Conservation (phyloP, 2,113 vertebrate species). For the Mormyrus iriodes region DNA sequence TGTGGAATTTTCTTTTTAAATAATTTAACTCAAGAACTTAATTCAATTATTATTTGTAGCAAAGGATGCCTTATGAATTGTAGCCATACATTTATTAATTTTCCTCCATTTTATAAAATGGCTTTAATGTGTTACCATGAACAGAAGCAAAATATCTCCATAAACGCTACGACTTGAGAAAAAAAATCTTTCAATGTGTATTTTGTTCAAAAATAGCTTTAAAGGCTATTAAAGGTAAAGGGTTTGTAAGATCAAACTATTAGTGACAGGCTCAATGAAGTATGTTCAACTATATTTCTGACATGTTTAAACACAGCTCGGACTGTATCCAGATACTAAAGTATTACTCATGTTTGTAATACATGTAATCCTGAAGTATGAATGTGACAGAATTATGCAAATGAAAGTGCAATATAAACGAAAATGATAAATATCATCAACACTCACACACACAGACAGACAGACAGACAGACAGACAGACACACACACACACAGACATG, state of each 20-base stretch:
- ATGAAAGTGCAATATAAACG: not conserved
- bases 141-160: not conserved
- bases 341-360: not conserved
- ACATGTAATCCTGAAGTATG: not conserved
- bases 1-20: not conserved
- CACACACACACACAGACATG: too few species aligned
- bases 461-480: too few species aligned
- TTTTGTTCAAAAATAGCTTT: not conserved
- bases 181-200: not conserved
- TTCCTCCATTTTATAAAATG: not conserved
- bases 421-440: not conserved
- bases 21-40: not conserved
- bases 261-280: not conserved
- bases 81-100: not conserved
- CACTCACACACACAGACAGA: too few species aligned
- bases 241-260: not conserved
- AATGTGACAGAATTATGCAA: not conserved
- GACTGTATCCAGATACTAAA: not conserved
- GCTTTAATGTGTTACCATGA: not conserved
- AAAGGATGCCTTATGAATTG: not conserved
- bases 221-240: not conserved
- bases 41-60: not conserved
- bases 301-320: not conserved
- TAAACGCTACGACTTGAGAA: not conserved
- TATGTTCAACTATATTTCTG: not conserved